Base-by-base conservation (phyloP, 2,888 invertebrate genomes). In the Panzeria rudis region DNA sequence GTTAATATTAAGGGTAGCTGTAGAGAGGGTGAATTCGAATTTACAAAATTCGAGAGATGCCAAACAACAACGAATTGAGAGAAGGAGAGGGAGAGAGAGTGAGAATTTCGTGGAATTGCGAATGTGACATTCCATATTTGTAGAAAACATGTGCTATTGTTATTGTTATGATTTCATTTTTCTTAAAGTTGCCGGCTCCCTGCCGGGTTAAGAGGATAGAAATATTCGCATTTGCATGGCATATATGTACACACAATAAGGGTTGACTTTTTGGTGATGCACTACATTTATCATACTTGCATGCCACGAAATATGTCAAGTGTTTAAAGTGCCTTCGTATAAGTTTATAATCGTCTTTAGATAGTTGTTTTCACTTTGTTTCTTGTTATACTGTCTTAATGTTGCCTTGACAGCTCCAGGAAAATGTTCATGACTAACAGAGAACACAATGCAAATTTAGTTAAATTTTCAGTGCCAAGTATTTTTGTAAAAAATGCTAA, bases 81-180 rank as follows among this genome's bases (percentile, higher is more conserved):
- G 54, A n/a, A 1, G 13, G 29, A 68, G 64, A 56, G 56, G 32
- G 15, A 47, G 59, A 79, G 71, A 5, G 23, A 15, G 32, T 29
- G 59, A 17, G 41, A 44, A 32, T 17, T 5, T 17, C 9, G n/a
- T 32, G n/a, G 3, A 52, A 50, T 35, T 17, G 50, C 38, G 25
- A 25, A 41, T 54, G 32, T 44, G 29, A 32, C 41, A 59, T 50
- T 59, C n/a, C 32, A 32, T 50, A 59, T 4, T 29, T 75, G 61
- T 71, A 20, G 20, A 78, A 44, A 82, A 23, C 85, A 85, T 78
- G 85, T 85, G 84, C 56, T 69, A n/a, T 41, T 71, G 25, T 68
- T 71, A 76, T 76, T 76, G 25, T 61, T 82, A 62, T 80, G 41
- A 32, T 75, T 71, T 61, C 3, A 6, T 29, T 15, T 15, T 41